phyloP scores from a whole-genome alignment of 2,888 invertebrate genomes.

The Drosophila recens region DNA sequence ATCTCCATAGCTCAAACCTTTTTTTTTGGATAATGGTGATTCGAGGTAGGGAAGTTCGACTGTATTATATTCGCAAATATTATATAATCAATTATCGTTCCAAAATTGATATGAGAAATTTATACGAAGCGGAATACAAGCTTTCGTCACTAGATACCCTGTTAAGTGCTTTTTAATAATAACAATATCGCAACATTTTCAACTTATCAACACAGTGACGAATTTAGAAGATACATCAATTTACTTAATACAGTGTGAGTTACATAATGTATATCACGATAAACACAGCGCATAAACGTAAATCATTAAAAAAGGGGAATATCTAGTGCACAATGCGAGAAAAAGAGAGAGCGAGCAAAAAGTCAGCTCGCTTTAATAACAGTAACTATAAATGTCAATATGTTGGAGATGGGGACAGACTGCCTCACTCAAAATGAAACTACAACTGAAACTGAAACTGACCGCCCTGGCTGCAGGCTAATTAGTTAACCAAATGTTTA shows the following conservation, averaged over 20 bases:
- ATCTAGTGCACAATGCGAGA: not conserved
- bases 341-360: not conserved
- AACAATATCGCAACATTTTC: not conserved
- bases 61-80: not conserved
- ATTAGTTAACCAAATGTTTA: slow-evolving; percentile 51
- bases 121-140: too few relatives aligned
- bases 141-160: too few relatives aligned
- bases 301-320: not conserved
- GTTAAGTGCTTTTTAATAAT: too few relatives aligned
- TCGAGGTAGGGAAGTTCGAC: too few relatives aligned
- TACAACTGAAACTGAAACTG: not conserved
- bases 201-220: not conserved
- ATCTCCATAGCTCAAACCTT: too few relatives aligned
- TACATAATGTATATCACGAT: not conserved
- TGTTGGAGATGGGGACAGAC: not conserved
- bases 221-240: not conserved
- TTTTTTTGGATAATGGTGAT: too few relatives aligned
- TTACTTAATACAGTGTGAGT: not conserved
- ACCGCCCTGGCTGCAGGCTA: slow-evolving; percentile 47
- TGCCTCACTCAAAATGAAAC: not conserved
- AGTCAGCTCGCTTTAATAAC: slow-evolving; percentile 36
- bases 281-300: slow-evolving; percentile 6
- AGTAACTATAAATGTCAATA: slow-evolving; percentile 39
- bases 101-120: not conserved
- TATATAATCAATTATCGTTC: too few relatives aligned